These are phyloP conservation scores for Leptinotarsa defecta DNA, from an alignment of 1,140 invertebrate genomes.

Conservation along the genomic window DNA sequence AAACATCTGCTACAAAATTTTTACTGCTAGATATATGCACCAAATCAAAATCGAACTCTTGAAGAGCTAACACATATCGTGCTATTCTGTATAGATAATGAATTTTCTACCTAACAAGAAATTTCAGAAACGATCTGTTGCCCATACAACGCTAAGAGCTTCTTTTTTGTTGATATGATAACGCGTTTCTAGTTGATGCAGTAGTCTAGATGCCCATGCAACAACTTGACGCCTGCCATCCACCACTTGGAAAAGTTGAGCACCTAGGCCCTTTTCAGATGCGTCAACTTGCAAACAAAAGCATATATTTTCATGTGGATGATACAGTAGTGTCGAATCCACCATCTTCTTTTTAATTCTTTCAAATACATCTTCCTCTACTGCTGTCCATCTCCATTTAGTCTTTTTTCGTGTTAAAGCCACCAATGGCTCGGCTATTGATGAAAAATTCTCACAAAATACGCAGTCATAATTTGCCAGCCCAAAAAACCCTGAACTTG, in stretches of 20 bases:
- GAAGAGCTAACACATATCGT: background rate
- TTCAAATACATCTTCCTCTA: background rate
- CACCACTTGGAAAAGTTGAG: background rate
- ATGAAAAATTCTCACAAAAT: background rate
- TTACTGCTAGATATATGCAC: background rate
- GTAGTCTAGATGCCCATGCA: background rate
- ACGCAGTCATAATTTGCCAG: background rate
- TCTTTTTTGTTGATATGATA: background rate
- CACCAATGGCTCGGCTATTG: no score
- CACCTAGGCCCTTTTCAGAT: background rate
- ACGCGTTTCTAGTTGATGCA: background rate
- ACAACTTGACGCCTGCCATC: background rate
- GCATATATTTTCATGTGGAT: background rate
- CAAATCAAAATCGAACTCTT: background rate
- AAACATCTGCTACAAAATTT: background rate
- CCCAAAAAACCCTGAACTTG: background rate
- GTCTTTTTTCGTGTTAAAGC: background rate
- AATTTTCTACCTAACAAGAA: background rate
- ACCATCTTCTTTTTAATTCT: background rate
- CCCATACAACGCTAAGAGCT: background rate
- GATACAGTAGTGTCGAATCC: background rate
- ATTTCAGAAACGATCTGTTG: background rate
- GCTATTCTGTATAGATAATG: background rate
- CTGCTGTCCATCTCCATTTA: background rate
- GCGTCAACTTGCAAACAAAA: background rate